Evolutionary conservation across 1,140 invertebrate genomes (phyloP).

Genomic region (Ceratina calcarata): DNA sequence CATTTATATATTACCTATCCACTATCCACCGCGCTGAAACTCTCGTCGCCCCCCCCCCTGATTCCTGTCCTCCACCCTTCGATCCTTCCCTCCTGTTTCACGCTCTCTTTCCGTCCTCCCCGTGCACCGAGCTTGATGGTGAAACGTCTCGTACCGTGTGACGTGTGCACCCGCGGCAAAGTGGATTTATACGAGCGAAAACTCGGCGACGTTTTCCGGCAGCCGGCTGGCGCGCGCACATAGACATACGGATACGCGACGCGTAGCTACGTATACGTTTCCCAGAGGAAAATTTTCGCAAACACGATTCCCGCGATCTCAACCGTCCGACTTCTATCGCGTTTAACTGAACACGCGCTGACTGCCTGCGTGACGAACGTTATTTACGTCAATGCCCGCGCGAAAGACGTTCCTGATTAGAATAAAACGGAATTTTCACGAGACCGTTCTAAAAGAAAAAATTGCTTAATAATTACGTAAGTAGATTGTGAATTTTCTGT

Average conservation of each 20-base stretch:
- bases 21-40: neutral
- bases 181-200: constrained; percentile 54
- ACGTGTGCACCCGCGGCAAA: constrained; percentile 9
- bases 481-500: no score
- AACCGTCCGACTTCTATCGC: constrained; percentile 37
- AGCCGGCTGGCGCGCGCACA: neutral
- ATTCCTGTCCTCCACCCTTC: neutral
- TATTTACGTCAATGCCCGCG: neutral
- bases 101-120: neutral
- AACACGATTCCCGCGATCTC: constrained; percentile 15
- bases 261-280: neutral
- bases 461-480: no score
- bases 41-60: neutral
- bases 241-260: no score
- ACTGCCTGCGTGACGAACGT: neutral
- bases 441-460: neutral
- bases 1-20: constrained; percentile 47
- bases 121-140: neutral
- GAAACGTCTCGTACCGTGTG: neutral
- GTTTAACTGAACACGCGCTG: constrained; percentile 24
- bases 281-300: constrained; percentile 39
- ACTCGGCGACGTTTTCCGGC: constrained; percentile 43
- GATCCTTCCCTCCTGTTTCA: neutral
- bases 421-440: neutral
- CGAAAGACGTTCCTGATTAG: neutral